Conservation (phyloP, 2,797 vertebrate genomes). For the Leuciscus waleckii region DNA sequence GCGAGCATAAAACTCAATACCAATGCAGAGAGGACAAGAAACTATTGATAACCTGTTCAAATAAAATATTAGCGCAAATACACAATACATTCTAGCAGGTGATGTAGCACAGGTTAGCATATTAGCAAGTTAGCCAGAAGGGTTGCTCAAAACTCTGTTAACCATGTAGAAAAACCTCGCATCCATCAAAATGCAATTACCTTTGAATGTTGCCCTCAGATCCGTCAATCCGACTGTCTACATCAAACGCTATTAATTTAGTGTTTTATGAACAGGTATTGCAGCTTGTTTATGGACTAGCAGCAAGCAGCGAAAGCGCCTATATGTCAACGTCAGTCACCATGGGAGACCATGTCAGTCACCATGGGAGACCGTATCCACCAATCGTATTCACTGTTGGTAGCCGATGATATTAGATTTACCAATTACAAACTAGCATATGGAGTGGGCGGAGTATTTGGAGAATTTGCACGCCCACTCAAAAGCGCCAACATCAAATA, state of each 20-base stretch:
- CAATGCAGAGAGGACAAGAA: neutral
- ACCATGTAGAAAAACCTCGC: neutral
- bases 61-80: neutral
- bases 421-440: constrained; percentile 21
- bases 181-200: constrained; percentile 16
- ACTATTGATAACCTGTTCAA: neutral
- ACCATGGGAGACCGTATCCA: constrained; percentile 60
- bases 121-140: constrained; percentile 37
- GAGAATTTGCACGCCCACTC: neutral
- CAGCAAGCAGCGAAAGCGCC: constrained; percentile 42
- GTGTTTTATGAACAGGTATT: neutral
- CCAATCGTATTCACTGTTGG: constrained; percentile 18
- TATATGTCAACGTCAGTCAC: constrained; percentile 62
- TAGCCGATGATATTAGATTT: neutral
- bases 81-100: neutral
- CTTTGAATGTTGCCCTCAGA: neutral
- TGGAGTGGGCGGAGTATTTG: neutral
- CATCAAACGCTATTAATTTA: constrained; percentile 1
- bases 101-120: constrained; percentile 40
- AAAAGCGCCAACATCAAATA: constrained; percentile 29
- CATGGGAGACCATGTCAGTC: constrained; percentile 61
- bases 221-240: neutral
- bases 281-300: constrained; percentile 14
- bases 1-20: neutral
- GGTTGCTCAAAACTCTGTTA: neutral